These are phyloP conservation scores for Esox masquinongy DNA, from an alignment of 2,797 vertebrate species.

Conservation along the genomic window DNA sequence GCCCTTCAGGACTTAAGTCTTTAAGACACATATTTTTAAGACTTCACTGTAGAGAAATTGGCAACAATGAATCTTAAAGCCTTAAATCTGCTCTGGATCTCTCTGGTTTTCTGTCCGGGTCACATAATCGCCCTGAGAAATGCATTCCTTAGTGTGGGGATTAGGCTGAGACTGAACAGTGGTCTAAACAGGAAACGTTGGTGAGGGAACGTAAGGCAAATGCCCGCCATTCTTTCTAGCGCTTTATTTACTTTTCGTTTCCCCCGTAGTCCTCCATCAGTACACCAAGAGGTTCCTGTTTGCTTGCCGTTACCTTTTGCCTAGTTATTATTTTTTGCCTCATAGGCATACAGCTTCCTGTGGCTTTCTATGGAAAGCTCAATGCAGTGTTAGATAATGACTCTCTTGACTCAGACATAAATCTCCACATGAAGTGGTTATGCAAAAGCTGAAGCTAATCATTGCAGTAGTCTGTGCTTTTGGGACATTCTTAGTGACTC, in stretches of 20 bases:
- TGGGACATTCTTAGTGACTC: slow-evolving; percentile 47
- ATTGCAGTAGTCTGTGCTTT: slow-evolving; percentile 12
- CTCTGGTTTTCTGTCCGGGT: slow-evolving; percentile 30
- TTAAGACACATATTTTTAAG: slow-evolving; percentile 25
- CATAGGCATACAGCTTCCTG: slow-evolving; percentile 7
- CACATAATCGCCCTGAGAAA: slow-evolving; percentile 27
- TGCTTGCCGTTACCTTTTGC: slow-evolving; percentile 25
- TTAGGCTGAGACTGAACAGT: slow-evolving; percentile 32
- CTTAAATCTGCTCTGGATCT: slow-evolving; percentile 33
- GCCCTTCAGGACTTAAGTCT: slow-evolving; percentile 18
- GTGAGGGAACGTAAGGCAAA: slow-evolving; percentile 29
- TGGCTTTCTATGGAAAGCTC: slow-evolving; percentile 25
- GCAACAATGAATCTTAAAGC: slow-evolving; percentile 25
- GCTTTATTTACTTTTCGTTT: slow-evolving; percentile 25
- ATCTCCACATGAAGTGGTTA: slow-evolving; percentile 22
- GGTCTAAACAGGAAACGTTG: slow-evolving; percentile 38
- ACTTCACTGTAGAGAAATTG: slow-evolving; percentile 30
- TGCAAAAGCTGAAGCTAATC: slow-evolving; percentile 39
- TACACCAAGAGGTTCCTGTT: slow-evolving; percentile 9
- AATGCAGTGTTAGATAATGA: slow-evolving; percentile 24
- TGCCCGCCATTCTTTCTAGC: slow-evolving; percentile 24
- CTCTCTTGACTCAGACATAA: slow-evolving; percentile 25
- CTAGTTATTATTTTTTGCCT: slow-evolving; percentile 40
- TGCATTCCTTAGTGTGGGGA: slow-evolving; percentile 26
- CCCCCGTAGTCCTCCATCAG: background rate